phyloP scores from a whole-genome alignment of 2,113 vertebrate genomes.

The Atherinomorus stipes region DNA sequence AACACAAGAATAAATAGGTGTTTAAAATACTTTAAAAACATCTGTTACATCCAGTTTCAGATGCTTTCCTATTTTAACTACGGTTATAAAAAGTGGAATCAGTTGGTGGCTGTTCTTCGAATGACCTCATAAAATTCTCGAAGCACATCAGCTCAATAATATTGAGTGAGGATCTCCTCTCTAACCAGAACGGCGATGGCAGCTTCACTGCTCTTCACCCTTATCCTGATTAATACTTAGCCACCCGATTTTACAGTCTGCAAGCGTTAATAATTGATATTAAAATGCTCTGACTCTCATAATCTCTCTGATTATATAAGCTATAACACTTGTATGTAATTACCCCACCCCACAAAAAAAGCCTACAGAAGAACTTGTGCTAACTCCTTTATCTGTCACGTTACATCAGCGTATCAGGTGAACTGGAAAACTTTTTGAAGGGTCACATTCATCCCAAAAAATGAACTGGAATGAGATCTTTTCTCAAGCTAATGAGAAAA shows the following conservation, averaged over 20 bases:
- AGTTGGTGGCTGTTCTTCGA: neutral
- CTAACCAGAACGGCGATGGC: slow-evolving; percentile 5
- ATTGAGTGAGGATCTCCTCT: slow-evolving; percentile 18
- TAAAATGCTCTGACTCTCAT: slow-evolving; percentile 30
- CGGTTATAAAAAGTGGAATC: neutral
- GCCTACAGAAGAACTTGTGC: neutral
- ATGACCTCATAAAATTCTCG: neutral
- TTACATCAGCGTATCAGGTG: neutral
- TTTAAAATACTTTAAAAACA: neutral
- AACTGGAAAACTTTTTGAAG: neutral
- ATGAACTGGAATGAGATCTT: neutral
- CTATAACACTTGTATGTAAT: neutral
- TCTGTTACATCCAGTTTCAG: neutral
- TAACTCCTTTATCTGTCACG: neutral
- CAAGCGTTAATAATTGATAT: slow-evolving; percentile 30
- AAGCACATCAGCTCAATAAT: slow-evolving; percentile 20
- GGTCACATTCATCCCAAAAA: neutral
- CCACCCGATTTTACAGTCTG: slow-evolving; percentile 14
- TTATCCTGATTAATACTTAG: slow-evolving; percentile 20
- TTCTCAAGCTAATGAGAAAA: neutral
- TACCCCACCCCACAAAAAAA: neutral
- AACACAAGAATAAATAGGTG: neutral
- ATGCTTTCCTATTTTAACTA: neutral
- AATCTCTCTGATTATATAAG: slow-evolving; percentile 23
- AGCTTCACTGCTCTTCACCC: slow-evolving; percentile 15